A percentile compares a stretch with the other conserved stretches of the same genome.
phyloP scores from a whole-genome alignment of 1,140 invertebrate species.

The Lethrus apterus region DNA sequence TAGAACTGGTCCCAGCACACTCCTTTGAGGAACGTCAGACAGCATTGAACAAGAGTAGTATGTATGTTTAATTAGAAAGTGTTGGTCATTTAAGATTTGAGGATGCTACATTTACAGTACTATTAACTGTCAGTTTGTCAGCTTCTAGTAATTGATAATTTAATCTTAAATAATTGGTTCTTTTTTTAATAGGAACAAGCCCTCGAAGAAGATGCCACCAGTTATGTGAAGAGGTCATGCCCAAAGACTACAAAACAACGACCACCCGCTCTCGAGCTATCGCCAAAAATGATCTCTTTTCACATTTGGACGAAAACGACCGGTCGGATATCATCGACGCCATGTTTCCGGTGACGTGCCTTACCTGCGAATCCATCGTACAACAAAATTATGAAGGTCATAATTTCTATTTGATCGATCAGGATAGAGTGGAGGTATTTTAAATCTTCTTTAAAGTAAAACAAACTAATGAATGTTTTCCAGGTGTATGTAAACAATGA shows the following conservation, averaged over 20 bases:
- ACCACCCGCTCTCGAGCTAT: slow-evolving; percentile 96
- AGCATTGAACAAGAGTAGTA: too few species aligned
- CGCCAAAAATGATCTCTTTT: slow-evolving; percentile 96
- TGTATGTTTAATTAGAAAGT: too few species aligned
- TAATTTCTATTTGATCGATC: slow-evolving; percentile 99
- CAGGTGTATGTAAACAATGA: slow-evolving; percentile 76
- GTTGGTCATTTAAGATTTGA: too few species aligned
- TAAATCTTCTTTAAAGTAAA: background rate
- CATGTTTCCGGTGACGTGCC: slow-evolving; percentile 96
- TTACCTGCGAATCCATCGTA: slow-evolving; percentile 93
- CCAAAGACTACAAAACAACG: slow-evolving; percentile 99
- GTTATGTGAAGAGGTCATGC: slow-evolving; percentile 98
- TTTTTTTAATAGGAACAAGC: slow-evolving; percentile 66
- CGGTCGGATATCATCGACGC: slow-evolving; percentile 93
- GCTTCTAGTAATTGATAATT: too few species aligned
- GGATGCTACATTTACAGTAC: too few species aligned
- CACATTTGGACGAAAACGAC: slow-evolving; percentile 97
- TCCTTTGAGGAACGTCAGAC: too few species aligned
- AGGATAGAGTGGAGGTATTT: slow-evolving; percentile 91
- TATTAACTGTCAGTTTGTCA: too few species aligned
- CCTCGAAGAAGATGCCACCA: slow-evolving; percentile 91
- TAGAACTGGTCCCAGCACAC: too few species aligned
- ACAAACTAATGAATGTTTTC: slow-evolving; percentile 13
- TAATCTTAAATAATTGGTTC: too few species aligned
- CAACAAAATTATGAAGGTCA: slow-evolving; percentile 98